A percentile compares a stretch with the other conserved stretches of the same genome.
phyloP scores from a whole-genome alignment of 2,888 invertebrate species.

The Nyleta sp. region DNA sequence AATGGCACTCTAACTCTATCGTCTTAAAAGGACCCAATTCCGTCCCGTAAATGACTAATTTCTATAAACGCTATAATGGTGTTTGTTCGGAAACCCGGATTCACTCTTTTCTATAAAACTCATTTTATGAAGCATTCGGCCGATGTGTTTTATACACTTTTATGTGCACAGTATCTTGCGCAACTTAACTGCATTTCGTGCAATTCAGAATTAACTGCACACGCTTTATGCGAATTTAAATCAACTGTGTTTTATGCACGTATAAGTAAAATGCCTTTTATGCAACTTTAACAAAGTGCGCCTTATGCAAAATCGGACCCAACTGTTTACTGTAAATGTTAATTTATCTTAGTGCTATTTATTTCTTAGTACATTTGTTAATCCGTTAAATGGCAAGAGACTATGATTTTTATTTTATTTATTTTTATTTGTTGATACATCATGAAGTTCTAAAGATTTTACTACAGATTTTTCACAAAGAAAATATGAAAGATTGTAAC shows the following conservation, averaged over 20 bases:
- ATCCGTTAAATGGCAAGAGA: too few species aligned
- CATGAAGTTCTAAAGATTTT: too few species aligned
- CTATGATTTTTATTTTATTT: too few species aligned
- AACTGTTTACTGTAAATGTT: constrained; percentile 31
- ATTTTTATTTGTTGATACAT: too few species aligned
- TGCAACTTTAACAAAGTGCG: constrained; percentile 45
- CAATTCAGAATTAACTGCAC: constrained; percentile 53
- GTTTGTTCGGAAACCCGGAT: constrained; percentile 28
- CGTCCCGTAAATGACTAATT: constrained; percentile 35
- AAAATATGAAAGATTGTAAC: too few species aligned
- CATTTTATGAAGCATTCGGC: constrained; percentile 49
- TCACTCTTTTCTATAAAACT: constrained; percentile 43
- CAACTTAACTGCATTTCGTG: constrained; percentile 44
- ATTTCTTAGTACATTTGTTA: background rate
- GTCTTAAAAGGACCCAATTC: constrained; percentile 11
- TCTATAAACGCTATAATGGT: constrained; percentile 25
- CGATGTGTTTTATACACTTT: constrained; percentile 51
- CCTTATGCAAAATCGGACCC: constrained; percentile 25
- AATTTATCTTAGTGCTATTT: constrained; percentile 21
- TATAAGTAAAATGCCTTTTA: constrained; percentile 31
- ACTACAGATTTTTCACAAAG: too few species aligned
- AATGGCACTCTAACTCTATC: constrained; percentile 8
- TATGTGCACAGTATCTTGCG: constrained; percentile 32
- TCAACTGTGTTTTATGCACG: constrained; percentile 48
- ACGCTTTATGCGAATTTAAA: constrained; percentile 56